Evolutionary conservation across 2,888 invertebrate genomes (phyloP).

Genomic region (Ormyrus thymus): DNA sequence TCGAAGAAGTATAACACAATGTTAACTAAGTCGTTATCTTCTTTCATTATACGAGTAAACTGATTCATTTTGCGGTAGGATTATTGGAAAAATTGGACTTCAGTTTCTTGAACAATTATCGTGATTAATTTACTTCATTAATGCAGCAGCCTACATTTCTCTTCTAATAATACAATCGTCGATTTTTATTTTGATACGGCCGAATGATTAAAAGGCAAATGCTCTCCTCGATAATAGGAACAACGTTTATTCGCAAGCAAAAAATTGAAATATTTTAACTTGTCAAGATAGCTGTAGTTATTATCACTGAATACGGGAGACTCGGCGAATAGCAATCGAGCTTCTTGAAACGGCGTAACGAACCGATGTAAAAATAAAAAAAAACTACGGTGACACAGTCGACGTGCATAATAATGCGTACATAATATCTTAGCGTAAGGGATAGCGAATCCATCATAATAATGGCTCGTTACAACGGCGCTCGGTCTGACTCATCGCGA

Average conservation of each 20-base stretch:
- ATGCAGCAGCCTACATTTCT: too few species aligned
- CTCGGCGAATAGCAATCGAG: slow-evolving; percentile 6
- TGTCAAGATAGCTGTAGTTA: neutral
- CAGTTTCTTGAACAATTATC: too few species aligned
- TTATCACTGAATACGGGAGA: neutral
- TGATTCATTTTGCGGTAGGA: too few species aligned
- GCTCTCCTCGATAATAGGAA: neutral
- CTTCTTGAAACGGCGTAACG: neutral
- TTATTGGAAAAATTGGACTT: too few species aligned
- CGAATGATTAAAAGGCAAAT: neutral
- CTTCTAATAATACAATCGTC: too few species aligned
- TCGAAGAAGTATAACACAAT: too few species aligned
- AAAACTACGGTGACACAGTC: slow-evolving; percentile 15
- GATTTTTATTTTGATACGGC: neutral
- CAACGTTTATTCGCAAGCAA: neutral
- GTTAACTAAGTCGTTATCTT: too few species aligned
- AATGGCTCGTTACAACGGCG: slow-evolving; percentile 21
- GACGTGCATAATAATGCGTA: neutral
- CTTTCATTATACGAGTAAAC: too few species aligned
- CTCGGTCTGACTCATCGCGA: slow-evolving; percentile 29
- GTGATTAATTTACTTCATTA: too few species aligned
- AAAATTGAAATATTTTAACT: neutral
- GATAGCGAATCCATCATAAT: slow-evolving; percentile 25
- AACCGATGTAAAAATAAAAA: neutral
- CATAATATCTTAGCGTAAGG: slow-evolving; percentile 7